These are phyloP conservation scores for Morinoia aosen DNA, from an alignment of 2,888 invertebrate species.

Conservation along the genomic window DNA sequence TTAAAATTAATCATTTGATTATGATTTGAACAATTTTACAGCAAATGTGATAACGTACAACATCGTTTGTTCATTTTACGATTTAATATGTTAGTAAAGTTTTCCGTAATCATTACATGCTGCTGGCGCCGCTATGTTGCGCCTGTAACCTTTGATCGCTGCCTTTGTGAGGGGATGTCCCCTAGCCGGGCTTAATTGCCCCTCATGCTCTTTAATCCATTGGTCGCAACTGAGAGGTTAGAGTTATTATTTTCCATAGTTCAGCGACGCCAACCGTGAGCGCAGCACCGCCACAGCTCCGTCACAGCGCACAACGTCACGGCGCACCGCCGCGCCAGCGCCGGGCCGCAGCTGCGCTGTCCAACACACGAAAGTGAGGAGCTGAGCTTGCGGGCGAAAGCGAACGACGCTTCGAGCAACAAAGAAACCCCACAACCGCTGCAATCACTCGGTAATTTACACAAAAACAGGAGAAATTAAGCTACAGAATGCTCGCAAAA, in stretches of 20 bases:
- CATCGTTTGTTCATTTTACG: too few species aligned
- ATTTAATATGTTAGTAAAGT: too few species aligned
- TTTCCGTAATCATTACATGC: too few species aligned
- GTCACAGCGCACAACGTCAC: not conserved
- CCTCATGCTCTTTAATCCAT: slow-evolving; percentile 23
- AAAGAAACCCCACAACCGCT: not conserved
- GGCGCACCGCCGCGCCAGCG: not conserved
- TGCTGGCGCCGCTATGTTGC: not conserved
- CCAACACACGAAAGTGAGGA: not conserved
- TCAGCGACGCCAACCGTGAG: not conserved
- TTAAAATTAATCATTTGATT: too few species aligned
- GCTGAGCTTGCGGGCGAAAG: not conserved
- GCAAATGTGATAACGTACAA: too few species aligned
- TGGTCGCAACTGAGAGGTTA: slow-evolving; percentile 18
- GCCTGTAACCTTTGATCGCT: not conserved
- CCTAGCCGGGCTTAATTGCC: slow-evolving; percentile 8
- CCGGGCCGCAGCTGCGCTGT: not conserved
- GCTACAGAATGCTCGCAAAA: not conserved
- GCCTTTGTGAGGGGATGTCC: not conserved
- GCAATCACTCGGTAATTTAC: not conserved
- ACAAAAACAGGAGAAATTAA: slow-evolving; percentile 37
- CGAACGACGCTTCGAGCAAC: not conserved
- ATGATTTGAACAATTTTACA: too few species aligned
- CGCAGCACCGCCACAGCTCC: not conserved
- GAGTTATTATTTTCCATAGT: not conserved